Base-by-base conservation (phyloP, 2,888 invertebrate genomes). In the Epinotia nisella region DNA sequence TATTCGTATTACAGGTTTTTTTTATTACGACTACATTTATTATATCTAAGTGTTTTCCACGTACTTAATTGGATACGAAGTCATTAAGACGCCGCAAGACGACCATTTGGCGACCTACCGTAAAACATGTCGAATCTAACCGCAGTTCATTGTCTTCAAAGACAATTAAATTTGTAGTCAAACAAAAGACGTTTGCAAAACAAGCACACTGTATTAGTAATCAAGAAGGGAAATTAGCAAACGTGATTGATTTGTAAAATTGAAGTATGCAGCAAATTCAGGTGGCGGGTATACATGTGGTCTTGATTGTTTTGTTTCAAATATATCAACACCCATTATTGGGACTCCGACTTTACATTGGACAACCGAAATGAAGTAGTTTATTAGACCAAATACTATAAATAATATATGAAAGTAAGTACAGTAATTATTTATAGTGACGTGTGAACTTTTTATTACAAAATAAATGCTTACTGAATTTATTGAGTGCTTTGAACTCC, bases 71-170 rank as follows among this genome's bases (percentile, higher is more conserved):
- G 15, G n/a, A n/a, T 49, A n/a, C n/a, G n/a, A 49, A 15, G n/a
- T n/a, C 2, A 15, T 45, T 49, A 1, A 49, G n/a, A 49, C 7
- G 4, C n/a, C 13, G 2, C 49, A 49, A 49, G 4, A n/a, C 49
- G 49, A n/a, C n/a, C 49, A 49, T 49, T 35, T 49, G n/a, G 49
- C n/a, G 5, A n/a, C 45, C 45, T 49, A n/a, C n/a, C 15, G n/a
- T n/a, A 49, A 49, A 49, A 7, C 49, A n/a, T n/a, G n/a, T 49
- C 49, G 49, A 49, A 49, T 3, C 15, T 15, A 15, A 15, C 45
- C 49, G 4, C n/a, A 56, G 41, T 41, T 66, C 66, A 66, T 66
- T 66, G 66, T 66, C 66, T 66, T 19, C n/a, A 41, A 66, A 55
- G 66, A 56, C 55, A 56, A 66, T 66, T 21, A 56, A 66, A 56